Evolutionary conservation across 2,797 vertebrate genomes (phyloP).

Genomic region (Tachyglossus aculeatus): DNA sequence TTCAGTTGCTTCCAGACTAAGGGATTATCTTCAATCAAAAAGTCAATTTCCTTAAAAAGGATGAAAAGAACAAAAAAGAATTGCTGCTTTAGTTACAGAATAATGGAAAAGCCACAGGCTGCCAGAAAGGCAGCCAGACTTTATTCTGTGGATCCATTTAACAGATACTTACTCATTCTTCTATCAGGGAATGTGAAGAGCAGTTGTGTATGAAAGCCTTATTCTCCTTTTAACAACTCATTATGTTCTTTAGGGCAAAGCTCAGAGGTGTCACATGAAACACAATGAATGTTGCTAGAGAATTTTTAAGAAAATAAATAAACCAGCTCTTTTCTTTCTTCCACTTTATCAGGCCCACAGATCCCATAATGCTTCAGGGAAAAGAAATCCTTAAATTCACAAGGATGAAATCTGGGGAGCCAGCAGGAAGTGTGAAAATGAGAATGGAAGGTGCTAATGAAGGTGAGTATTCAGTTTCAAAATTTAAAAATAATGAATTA

Average conservation of each 20-base stretch:
- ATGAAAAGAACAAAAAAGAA: conserved; percentile 10
- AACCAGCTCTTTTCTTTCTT: too few relatives aligned
- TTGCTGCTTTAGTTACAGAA: neutral
- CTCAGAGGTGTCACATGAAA: conserved; percentile 5
- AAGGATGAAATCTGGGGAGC: too few relatives aligned
- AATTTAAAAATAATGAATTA: too few relatives aligned
- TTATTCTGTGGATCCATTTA: accelerated
- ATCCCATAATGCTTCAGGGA: too few relatives aligned
- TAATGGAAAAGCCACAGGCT: conserved; percentile 19
- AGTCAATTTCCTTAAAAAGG: neutral
- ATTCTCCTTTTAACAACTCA: neutral
- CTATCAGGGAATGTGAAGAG: neutral
- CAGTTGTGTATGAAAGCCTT: neutral
- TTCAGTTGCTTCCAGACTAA: conserved; percentile 23
- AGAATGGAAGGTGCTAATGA: too few relatives aligned
- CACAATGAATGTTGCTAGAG: neutral
- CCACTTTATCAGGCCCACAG: too few relatives aligned
- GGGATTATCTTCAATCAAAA: conserved; percentile 21
- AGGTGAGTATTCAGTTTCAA: too few relatives aligned
- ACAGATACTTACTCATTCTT: neutral
- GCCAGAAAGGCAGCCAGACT: neutral
- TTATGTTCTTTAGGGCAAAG: neutral
- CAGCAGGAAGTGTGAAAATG: too few relatives aligned
- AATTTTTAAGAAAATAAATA: neutral
- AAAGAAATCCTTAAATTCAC: too few relatives aligned